Evolutionary conservation across 2,888 invertebrate genomes (phyloP).

Genomic region (Tetropium fuscum): DNA sequence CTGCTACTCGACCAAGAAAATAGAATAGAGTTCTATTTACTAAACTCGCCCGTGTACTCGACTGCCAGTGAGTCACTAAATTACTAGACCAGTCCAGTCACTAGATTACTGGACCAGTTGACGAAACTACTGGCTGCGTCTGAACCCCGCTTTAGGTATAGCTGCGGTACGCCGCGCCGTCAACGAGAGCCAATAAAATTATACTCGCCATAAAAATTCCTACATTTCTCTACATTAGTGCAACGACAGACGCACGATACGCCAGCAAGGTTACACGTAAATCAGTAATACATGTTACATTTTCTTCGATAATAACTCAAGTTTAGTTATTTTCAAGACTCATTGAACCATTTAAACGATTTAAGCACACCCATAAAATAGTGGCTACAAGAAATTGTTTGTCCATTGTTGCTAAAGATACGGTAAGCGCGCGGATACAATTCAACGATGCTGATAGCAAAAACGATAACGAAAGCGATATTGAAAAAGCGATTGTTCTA

Average conservation of each 20-base stretch:
- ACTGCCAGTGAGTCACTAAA: no score
- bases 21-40: no score
- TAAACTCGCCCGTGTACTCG: no score
- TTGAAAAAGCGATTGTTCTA: constrained; percentile 17
- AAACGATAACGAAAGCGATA: not conserved
- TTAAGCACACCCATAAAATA: not conserved
- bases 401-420: constrained; percentile 13
- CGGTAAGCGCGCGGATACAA: not conserved
- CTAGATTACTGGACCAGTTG: no score
- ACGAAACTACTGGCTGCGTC: no score
- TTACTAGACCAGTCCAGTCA: no score
- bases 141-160: no score
- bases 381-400: constrained; percentile 8
- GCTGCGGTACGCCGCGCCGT: no score
- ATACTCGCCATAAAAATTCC: no score
- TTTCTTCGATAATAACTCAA: not conserved
- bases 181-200: no score
- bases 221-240: no score
- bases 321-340: not conserved
- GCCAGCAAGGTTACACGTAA: not conserved
- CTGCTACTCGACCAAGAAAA: no score
- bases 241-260: not conserved
- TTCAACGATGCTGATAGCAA: not conserved
- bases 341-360: not conserved
- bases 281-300: not conserved